Base-by-base conservation (phyloP, 1,140 invertebrate genomes). In the Diorhabda carinulata region DNA sequence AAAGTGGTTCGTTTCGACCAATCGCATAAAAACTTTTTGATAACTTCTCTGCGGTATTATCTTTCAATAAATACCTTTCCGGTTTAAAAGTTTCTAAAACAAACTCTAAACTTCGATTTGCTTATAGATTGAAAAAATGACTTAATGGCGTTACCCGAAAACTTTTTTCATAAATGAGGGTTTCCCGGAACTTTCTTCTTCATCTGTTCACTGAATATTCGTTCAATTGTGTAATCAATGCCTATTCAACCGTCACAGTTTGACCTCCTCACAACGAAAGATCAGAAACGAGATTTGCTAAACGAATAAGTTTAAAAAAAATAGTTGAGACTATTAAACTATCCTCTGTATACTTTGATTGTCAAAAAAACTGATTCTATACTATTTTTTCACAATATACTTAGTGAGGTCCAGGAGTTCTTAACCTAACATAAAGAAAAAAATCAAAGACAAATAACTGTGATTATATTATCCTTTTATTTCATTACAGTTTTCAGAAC, bases 31-130 rank as follows among this genome's bases (percentile, higher is more conserved):
- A 52, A 8, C n/a, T n/a, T 52, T 52, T 52, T 9, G 45, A 52
- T 6, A 52, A 52, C 47, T 52, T 52, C 47, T 52, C 47, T 52
- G 6, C 6, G 47, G n/a, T 52, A 52, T 52, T 52, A 52, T 52
- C 8, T n/a, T 52, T 52, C n/a, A 6, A 52, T 8, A 8, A 52
- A 52, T 8, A 8, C 6, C 47, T 52, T 52, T 52, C n/a, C 47
- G 6, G 47, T 6, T 52, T 52, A 8, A 52, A 52, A 52, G n/a
- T n/a, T 52, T 52, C 47, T n/a, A 52, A 52, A 52, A 52, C 47
- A 52, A 52, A 52, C 47, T 52, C 47, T 52, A 52, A 52, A 52
- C 47, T 52, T 52, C 47, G 47, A 52, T 52, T 52, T 52, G 47
- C 47, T 52, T 52, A 52, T 52, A 52, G 3, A 52, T 52, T 52